Evolutionary conservation across 1,140 invertebrate species (phyloP).

Genomic region (Vanessa tameamea): DNA sequence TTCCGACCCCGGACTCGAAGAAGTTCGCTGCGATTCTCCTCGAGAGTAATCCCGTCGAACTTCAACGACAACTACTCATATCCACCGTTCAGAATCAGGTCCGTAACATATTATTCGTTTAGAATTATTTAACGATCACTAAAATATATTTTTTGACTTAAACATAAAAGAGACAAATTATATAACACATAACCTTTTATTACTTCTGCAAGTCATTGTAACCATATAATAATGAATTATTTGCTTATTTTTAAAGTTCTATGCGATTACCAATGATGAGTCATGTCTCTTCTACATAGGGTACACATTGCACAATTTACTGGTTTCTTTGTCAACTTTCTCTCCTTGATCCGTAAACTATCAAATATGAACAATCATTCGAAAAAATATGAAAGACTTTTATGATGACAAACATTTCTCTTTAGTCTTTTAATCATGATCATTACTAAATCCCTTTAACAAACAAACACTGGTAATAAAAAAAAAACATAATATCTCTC

Average conservation of each 20-base stretch:
- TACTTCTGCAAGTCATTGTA: conserved; percentile 30
- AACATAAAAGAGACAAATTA: conserved; percentile 13
- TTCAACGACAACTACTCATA: conserved; percentile 91
- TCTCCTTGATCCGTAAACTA: conserved; percentile 18
- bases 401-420: too few relatives aligned
- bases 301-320: conserved; percentile 33
- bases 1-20: conserved; percentile 82
- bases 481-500: not conserved
- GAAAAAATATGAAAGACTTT: not conserved
- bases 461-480: too few relatives aligned
- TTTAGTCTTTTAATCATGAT: too few relatives aligned
- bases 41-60: conserved; percentile 89
- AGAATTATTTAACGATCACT: too few relatives aligned
- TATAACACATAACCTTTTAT: conserved; percentile 20
- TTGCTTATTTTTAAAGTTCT: conserved; percentile 14
- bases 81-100: conserved; percentile 93
- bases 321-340: conserved; percentile 31
- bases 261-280: conserved; percentile 18
- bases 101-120: not conserved
- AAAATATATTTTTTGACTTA: not conserved
- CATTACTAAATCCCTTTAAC: too few relatives aligned
- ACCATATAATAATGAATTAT: conserved; percentile 30
- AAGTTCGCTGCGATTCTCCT: conserved; percentile 91
- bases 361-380: conserved; percentile 7
- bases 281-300: conserved; percentile 3